A percentile compares a stretch with the other conserved stretches of the same genome.
Conservation (phyloP, 2,113 vertebrate species). For the Manacus vitellinus region DNA sequence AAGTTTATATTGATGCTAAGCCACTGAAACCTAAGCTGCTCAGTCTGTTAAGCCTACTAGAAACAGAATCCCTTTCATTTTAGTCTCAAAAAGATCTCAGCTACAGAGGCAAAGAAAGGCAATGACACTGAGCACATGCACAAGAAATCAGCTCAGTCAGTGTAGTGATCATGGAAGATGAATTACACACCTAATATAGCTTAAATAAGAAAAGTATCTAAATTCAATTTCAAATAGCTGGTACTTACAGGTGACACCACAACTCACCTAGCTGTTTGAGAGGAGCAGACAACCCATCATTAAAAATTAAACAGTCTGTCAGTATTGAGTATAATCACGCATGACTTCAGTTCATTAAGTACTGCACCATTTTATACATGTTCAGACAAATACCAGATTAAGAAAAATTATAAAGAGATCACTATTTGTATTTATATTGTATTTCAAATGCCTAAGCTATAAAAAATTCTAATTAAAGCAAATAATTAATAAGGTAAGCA, state of each 20-base stretch:
- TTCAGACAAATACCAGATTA: not conserved
- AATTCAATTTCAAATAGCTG: not conserved
- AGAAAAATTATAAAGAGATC: not conserved
- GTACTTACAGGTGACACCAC: not conserved
- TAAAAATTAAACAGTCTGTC: constrained; percentile 3
- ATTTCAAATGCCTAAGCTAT: not conserved
- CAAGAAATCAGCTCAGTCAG: not conserved
- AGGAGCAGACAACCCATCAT: not conserved
- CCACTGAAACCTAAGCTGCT: not conserved
- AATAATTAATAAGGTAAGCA: constrained; percentile 1
- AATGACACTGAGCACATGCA: accelerated
- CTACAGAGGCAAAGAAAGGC: not conserved
- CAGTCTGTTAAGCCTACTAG: not conserved
- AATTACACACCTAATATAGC: not conserved
- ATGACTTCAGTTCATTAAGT: not conserved
- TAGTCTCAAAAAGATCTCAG: not conserved
- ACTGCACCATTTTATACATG: not conserved
- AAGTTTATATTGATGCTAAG: not conserved
- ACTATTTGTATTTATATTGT: not conserved
- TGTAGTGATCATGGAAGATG: not conserved
- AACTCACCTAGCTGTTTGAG: not conserved
- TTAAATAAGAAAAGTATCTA: not conserved
- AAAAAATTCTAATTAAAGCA: not conserved
- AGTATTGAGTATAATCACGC: not conserved
- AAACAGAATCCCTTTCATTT: not conserved